A percentile compares a stretch with the other conserved stretches of the same genome.
These are phyloP conservation scores for Ochropacha duplaris DNA, from an alignment of 2,888 invertebrate genomes.

Conservation along the genomic window DNA sequence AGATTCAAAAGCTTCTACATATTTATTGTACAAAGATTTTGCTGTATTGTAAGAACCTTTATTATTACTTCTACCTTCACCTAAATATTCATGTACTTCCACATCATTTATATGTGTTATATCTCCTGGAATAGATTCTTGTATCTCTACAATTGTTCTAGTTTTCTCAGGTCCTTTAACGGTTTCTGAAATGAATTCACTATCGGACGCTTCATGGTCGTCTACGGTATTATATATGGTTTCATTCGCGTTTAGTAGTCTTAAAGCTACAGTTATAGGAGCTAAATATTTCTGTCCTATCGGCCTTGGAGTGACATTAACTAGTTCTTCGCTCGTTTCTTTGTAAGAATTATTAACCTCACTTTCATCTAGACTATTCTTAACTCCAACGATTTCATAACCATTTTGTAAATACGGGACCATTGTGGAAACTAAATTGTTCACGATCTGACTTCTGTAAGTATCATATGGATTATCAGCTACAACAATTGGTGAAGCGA, in stretches of 20 bases:
- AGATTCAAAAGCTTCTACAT: constrained; percentile 62
- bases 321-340: constrained; percentile 36
- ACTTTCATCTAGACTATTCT: constrained; percentile 49
- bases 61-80: constrained; percentile 63
- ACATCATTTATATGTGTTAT: constrained; percentile 76
- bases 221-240: constrained; percentile 64
- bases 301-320: constrained; percentile 82
- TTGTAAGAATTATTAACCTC: constrained; percentile 29
- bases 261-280: constrained; percentile 84
- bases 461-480: constrained; percentile 52
- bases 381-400: constrained; percentile 71
- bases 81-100: constrained; percentile 71
- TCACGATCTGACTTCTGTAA: constrained; percentile 61
- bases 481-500: constrained; percentile 77
- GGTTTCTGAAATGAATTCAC: constrained; percentile 63
- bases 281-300: constrained; percentile 81
- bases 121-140: constrained; percentile 84
- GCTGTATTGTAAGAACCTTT: constrained; percentile 50
- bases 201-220: constrained; percentile 67
- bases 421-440: constrained; percentile 73
- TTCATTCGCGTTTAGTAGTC: constrained; percentile 73
- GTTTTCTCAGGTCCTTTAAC: constrained; percentile 64
- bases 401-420: constrained; percentile 69
- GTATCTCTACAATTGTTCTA: constrained; percentile 84
- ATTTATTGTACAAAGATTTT: constrained; percentile 60